A percentile compares a stretch with the other conserved stretches of the same genome.
Conservation (phyloP, 2,888 invertebrate species). For the Blera fallax region DNA sequence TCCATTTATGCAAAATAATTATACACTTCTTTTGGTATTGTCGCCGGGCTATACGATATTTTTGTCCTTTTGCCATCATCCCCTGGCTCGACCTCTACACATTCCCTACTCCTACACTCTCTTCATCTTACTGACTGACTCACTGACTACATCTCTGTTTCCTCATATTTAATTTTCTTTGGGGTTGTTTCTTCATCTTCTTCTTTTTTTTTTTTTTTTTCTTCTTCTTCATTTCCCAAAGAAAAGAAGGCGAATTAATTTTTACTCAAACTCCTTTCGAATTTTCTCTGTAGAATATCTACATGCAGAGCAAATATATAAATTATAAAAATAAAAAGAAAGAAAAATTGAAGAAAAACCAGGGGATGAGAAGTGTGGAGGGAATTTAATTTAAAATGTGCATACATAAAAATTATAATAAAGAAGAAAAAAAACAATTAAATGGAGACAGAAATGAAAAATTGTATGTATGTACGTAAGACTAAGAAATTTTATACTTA, state of each 20-base stretch:
- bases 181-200: conserved; percentile 35
- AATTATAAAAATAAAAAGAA: conserved; percentile 50
- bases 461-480: conserved; percentile 1
- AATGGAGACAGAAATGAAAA: conserved; percentile 44
- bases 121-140: conserved; percentile 1
- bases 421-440: conserved; percentile 40
- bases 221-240: conserved; percentile 32
- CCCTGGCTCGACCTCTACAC: conserved; percentile 28
- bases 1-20: conserved; percentile 70
- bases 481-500: neutral
- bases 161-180: conserved; percentile 59
- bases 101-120: neutral
- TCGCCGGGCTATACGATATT: conserved; percentile 38
- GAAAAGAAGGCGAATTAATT: conserved; percentile 62
- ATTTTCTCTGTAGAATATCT: conserved; percentile 22
- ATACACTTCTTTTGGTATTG: conserved; percentile 65
- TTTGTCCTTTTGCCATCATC: conserved; percentile 31
- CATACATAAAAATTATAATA: conserved; percentile 55
- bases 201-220: neutral
- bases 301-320: conserved; percentile 52
- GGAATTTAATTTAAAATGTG: conserved; percentile 53
- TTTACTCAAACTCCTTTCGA: conserved; percentile 46
- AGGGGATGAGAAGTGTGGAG: neutral
- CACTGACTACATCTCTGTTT: conserved; percentile 34
- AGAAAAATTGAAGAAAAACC: neutral